Conservation (phyloP, 2,888 invertebrate genomes). For the Coronaproctus castanopsis region DNA sequence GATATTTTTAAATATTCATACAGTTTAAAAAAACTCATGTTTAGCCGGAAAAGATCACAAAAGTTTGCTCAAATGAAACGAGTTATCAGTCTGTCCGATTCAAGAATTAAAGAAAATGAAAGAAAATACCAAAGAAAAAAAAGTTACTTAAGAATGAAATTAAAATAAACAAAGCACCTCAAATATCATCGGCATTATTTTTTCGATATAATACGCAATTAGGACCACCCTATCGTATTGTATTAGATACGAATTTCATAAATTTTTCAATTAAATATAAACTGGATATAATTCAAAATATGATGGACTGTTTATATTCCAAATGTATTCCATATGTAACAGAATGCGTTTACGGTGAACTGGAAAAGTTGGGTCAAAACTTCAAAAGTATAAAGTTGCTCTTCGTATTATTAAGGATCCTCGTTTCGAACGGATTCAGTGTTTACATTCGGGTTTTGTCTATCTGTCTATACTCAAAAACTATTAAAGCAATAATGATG, state of each 20-base stretch:
- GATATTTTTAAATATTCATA: no score
- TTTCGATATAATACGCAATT: conserved; percentile 95
- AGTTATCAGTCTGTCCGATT: conserved; percentile 60
- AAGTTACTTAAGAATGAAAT: conserved; percentile 52
- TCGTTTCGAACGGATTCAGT: conserved; percentile 75
- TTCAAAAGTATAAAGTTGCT: conserved; percentile 90
- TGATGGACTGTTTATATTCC: conserved; percentile 98
- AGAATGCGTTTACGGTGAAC: conserved; percentile 91
- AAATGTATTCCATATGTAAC: conserved; percentile 93
- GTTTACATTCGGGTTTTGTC: conserved; percentile 90
- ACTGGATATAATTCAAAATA: conserved; percentile 82
- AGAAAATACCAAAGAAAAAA: conserved; percentile 40
- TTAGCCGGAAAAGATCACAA: conserved; percentile 8
- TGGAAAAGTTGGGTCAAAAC: conserved; percentile 89
- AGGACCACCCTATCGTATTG: conserved; percentile 91
- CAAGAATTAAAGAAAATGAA: conserved; percentile 55
- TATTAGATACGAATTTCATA: conserved; percentile 94
- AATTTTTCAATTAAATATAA: conserved; percentile 97
- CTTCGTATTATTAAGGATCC: conserved; percentile 87
- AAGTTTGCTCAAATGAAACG: conserved; percentile 69
- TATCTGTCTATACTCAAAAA: no score
- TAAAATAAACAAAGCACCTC: conserved; percentile 60
- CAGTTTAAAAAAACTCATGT: no score
- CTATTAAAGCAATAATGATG: no score
- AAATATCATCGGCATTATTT: conserved; percentile 80